Conservation (phyloP, 2,888 invertebrate genomes). For the Aleiodes leptofemur region DNA sequence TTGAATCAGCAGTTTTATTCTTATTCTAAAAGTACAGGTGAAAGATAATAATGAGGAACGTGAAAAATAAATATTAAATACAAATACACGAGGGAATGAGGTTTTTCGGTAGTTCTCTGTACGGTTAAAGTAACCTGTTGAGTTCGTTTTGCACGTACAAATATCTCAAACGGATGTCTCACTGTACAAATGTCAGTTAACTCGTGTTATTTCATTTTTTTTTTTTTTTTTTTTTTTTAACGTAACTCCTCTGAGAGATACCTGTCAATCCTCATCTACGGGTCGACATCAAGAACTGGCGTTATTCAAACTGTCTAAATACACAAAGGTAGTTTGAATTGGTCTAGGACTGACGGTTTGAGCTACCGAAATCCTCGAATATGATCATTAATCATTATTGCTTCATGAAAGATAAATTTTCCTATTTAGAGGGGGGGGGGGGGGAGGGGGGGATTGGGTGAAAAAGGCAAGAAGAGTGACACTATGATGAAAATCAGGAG, state of each 20-base stretch:
- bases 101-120: slow-evolving; percentile 42
- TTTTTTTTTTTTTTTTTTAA: not conserved
- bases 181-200: slow-evolving; percentile 43
- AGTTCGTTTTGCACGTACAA: slow-evolving; percentile 33
- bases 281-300: slow-evolving; percentile 13
- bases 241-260: not conserved
- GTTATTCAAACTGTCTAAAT: not conserved
- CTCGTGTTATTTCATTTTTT: slow-evolving; percentile 1
- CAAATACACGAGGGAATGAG: slow-evolving; percentile 34
- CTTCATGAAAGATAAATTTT: slow-evolving; percentile 1
- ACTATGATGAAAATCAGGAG: too few relatives aligned
- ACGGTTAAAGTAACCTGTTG: slow-evolving; percentile 32
- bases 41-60: slow-evolving; percentile 4
- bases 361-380: slow-evolving; percentile 14
- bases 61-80: slow-evolving; percentile 35
- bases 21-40: too few relatives aligned
- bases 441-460: too few relatives aligned
- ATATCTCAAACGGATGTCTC: slow-evolving; percentile 43
- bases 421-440: too few relatives aligned
- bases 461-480: too few relatives aligned
- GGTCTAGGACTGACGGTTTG: not conserved
- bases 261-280: slow-evolving; percentile 25
- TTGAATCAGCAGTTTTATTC: too few relatives aligned
- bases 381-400: slow-evolving; percentile 13
- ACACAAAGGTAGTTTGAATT: slow-evolving; percentile 10